Conservation (phyloP, 2,797 vertebrate genomes). For the Phalanger gymnotis region DNA sequence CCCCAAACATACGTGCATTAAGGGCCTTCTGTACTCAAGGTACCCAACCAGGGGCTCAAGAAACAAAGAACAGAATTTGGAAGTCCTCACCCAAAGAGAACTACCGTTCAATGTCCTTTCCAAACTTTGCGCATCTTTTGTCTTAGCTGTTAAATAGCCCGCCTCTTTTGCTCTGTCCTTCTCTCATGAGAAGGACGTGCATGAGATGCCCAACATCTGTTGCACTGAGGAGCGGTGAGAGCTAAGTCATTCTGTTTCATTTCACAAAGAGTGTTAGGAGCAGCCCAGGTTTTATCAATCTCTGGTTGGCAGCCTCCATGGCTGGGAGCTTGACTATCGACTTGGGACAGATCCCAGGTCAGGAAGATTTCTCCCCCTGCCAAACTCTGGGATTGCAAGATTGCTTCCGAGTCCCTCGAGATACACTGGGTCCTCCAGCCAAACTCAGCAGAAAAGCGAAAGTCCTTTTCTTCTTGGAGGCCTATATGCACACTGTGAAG, state of each 20-base stretch:
- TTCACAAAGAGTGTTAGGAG: neutral
- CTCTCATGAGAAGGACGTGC: accelerated
- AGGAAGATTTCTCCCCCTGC: neutral
- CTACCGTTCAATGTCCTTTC: neutral
- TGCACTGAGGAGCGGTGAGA: neutral
- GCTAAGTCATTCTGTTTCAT: neutral
- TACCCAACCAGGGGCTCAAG: neutral
- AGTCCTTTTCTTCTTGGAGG: neutral
- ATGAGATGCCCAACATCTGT: neutral
- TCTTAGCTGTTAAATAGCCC: neutral
- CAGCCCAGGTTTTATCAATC: neutral
- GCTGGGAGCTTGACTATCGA: neutral
- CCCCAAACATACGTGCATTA: neutral
- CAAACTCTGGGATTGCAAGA: neutral
- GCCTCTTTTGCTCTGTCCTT: neutral
- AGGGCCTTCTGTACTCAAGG: neutral
- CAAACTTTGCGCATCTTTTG: neutral
- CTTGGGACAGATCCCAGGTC: neutral
- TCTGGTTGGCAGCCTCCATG: neutral
- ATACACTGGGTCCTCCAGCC: neutral
- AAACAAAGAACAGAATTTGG: neutral
- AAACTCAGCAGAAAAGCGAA: neutral
- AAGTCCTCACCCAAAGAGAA: neutral
- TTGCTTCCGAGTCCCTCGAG: neutral
- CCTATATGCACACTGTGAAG: neutral